Conservation (phyloP, 1,140 invertebrate genomes). For the Heliconius himera region DNA sequence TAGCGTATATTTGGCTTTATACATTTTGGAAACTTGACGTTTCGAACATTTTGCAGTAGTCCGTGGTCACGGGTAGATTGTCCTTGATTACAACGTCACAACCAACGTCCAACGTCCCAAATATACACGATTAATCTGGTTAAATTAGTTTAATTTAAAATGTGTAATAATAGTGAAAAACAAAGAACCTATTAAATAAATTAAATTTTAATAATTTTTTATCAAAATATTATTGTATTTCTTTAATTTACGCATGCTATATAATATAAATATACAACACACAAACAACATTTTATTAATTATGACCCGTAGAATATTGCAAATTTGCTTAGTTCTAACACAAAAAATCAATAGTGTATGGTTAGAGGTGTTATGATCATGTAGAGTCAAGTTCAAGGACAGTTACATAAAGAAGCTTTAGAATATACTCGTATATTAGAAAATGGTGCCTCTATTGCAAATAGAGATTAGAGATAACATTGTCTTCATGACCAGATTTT, state of each 20-base stretch:
- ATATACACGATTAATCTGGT: no score
- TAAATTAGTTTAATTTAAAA: no score
- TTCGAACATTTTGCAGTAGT: no score
- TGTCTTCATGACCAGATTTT: not conserved
- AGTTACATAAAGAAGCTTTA: not conserved
- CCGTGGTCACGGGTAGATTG: no score
- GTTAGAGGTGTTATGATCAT: slow-evolving; percentile 1
- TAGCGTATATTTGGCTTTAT: no score
- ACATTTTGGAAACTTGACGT: no score
- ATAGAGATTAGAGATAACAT: not conserved
- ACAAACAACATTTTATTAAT: not conserved
- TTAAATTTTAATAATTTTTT: not conserved
- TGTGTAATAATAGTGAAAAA: no score
- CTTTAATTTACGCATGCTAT: no score
- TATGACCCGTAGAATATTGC: not conserved
- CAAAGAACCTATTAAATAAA: not conserved
- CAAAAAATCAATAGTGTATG: slow-evolving; percentile 1
- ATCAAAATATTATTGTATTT: no score
- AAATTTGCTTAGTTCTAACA: not conserved
- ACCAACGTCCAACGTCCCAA: no score
- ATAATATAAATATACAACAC: no score
- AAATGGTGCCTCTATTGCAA: not conserved
- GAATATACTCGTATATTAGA: not conserved
- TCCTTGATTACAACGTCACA: no score
- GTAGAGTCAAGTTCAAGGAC: not conserved